phyloP scores from a whole-genome alignment of 2,797 vertebrate species.

The Schizopygopsis pylzovi region DNA sequence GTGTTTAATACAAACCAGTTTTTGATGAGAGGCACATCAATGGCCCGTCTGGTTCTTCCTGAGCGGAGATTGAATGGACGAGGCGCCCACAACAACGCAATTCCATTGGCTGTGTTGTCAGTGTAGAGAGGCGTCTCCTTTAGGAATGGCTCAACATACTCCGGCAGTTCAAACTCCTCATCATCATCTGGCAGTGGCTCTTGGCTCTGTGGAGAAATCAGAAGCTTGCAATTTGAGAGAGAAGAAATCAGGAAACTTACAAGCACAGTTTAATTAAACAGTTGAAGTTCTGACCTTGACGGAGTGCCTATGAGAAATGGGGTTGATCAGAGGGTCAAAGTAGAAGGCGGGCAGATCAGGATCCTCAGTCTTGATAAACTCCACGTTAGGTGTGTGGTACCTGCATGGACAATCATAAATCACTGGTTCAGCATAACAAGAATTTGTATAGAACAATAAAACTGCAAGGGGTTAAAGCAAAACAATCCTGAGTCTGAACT shows the following conservation, averaged over 20 bases:
- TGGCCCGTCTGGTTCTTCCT: constrained; percentile 92
- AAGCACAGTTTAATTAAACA: background rate
- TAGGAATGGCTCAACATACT: constrained; percentile 95
- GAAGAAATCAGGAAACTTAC: background rate
- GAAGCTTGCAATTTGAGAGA: background rate
- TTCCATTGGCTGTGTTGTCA: constrained; percentile 98
- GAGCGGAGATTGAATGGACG: constrained; percentile 96
- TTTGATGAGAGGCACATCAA: constrained; percentile 97
- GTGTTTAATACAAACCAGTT: constrained; percentile 86
- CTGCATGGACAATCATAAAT: constrained; percentile 71
- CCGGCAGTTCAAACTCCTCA: constrained; percentile 98
- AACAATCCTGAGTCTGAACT: no score
- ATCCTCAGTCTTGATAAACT: constrained; percentile 99
- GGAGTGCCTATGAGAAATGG: constrained; percentile 97
- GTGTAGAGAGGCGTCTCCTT: constrained; percentile 97
- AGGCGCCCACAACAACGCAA: constrained; percentile 95
- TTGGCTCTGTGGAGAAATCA: constrained; percentile 84
- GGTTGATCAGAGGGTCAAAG: constrained; percentile 98
- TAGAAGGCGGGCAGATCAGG: constrained; percentile 98
- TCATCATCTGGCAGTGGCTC: constrained; percentile 97
- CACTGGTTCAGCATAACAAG: constrained; percentile 52
- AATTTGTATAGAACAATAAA: background rate
- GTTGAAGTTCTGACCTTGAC: constrained; percentile 84
- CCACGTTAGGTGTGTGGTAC: constrained; percentile 99
- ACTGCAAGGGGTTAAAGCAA: no score